Base-by-base conservation (phyloP, 2,797 vertebrate species). In the Uromys caudimaculatus region DNA sequence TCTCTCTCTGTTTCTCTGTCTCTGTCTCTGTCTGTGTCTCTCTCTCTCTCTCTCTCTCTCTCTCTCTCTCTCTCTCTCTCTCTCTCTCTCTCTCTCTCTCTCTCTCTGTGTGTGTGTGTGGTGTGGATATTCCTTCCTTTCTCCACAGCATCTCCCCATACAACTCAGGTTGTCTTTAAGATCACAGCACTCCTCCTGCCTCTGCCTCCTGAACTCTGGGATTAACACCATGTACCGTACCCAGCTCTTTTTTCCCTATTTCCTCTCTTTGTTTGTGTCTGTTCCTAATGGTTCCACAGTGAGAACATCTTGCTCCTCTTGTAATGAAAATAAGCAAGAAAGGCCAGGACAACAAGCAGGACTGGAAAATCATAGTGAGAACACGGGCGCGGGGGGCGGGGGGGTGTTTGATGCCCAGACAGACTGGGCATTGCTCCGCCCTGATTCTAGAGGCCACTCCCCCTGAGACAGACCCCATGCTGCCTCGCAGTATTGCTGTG, bases 291-390 rank as follows among this genome's bases (percentile, higher is more conserved):
- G 93, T 86, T 94, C 86, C 44, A 27, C 29, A 69, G 38, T 71
- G 52, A n/a, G 60, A 24, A 17, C 38, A 24, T 14, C 24, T 69
- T 56, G 47, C 32, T 87, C 19, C 32, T 92, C 24, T 91, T 81
- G 29, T 60, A 62, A 85, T 41, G 90, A 69, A 95, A 89, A 71
- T 69, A 91, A 94, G 76, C 6, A 79, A 96, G 47, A 41, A 94
- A 58, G 76, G 27, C 24, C 75, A 82, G 71, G 44, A 21, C 19
- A 41, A 75, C 79, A 56, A 64, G 60, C 76, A 82, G 44, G 1
- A 11, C 64, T 90, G 62, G 76, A 84, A 91, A 85, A 85, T 50
- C 77, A 27, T 35, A 24, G 41, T 8, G 5, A 4, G 64, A 58
- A 12, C 0, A 0, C 41, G 24, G 73, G 38, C 1, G 21, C 60